Conservation (phyloP, 2,888 invertebrate species). For the Hipparchia sbordonii region DNA sequence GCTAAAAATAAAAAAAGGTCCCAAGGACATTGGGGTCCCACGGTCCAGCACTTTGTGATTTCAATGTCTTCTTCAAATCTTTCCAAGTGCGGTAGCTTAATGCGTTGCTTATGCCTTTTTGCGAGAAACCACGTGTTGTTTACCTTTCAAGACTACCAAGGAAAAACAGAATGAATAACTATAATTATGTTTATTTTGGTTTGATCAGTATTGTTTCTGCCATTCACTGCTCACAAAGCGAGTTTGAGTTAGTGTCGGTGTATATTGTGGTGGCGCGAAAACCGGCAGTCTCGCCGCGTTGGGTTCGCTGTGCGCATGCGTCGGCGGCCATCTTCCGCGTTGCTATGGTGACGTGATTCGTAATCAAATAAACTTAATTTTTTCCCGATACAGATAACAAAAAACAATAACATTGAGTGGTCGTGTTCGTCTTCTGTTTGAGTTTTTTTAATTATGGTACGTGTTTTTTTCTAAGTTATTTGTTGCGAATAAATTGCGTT, state of each 20-base stretch:
- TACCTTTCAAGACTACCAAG: too few relatives aligned
- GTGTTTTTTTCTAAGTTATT: conserved; percentile 32
- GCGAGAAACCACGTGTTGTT: too few relatives aligned
- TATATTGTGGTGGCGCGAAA: conserved; percentile 63
- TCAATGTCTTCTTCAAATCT: too few relatives aligned
- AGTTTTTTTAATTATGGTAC: conserved; percentile 47
- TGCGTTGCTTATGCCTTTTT: too few relatives aligned
- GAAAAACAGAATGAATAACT: too few relatives aligned
- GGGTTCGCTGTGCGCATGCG: conserved; percentile 63
- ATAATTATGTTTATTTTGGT: neutral
- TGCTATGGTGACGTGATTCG: conserved; percentile 66
- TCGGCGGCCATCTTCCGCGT: conserved; percentile 59
- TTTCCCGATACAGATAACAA: conserved; percentile 9
- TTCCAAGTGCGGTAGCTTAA: too few relatives aligned
- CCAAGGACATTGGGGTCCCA: too few relatives aligned
- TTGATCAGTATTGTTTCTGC: conserved; percentile 33
- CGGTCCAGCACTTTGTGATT: too few relatives aligned
- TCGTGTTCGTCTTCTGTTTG: conserved; percentile 41
- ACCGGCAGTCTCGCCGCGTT: conserved; percentile 62
- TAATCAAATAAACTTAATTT: conserved; percentile 56
- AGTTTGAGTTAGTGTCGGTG: conserved; percentile 30
- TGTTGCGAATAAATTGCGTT: conserved; percentile 27
- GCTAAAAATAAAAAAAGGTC: too few relatives aligned
- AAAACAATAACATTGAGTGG: conserved; percentile 42
- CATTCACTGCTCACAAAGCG: conserved; percentile 32